Evolutionary conservation across 2,113 vertebrate species (phyloP).

Genomic region (Stomatorhinus ivindoensis): DNA sequence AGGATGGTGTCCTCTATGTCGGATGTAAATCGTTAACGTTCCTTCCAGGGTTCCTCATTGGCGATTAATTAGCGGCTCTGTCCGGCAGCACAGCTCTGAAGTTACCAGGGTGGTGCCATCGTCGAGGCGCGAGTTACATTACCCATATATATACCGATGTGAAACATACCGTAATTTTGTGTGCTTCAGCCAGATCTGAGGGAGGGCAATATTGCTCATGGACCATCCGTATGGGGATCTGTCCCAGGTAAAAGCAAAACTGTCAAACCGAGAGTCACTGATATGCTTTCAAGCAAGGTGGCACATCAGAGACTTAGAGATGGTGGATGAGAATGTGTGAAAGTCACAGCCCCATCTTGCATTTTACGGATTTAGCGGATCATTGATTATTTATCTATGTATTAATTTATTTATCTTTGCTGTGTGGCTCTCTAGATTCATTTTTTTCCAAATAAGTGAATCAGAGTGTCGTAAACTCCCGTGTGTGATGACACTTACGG

Average conservation of each 20-base stretch:
- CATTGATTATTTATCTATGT: neutral
- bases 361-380: neutral
- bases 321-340: neutral
- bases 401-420: neutral
- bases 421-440: neutral
- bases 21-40: neutral
- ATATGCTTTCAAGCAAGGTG: neutral
- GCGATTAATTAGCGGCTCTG: neutral
- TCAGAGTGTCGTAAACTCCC: neutral
- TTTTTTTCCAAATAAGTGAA: slow-evolving; percentile 5
- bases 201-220: neutral
- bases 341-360: neutral
- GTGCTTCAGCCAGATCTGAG: neutral
- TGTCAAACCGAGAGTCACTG: neutral
- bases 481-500: neutral
- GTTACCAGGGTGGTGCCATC: neutral
- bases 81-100: neutral
- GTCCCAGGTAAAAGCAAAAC: neutral
- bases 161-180: neutral
- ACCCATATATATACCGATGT: neutral
- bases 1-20: neutral
- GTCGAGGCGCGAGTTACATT: neutral
- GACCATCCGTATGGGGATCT: neutral
- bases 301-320: neutral
- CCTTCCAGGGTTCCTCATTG: neutral